Conservation (phyloP, 2,888 invertebrate species). For the Platycheirus albimanus region DNA sequence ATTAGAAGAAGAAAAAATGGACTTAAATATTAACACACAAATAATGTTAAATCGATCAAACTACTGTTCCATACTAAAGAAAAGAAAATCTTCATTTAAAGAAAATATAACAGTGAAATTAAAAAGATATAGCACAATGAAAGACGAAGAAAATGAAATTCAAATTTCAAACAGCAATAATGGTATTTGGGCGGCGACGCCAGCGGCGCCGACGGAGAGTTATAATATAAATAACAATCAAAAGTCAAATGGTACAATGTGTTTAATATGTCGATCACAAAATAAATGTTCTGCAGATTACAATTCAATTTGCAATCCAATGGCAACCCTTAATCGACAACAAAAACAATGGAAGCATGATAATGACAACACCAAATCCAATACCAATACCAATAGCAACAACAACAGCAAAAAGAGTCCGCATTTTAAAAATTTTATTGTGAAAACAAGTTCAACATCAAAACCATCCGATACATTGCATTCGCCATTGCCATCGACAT, state of each 20-base stretch:
- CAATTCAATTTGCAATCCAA: slow-evolving; percentile 29
- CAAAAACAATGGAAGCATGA: slow-evolving; percentile 2
- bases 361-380: slow-evolving; percentile 30
- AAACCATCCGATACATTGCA: slow-evolving; percentile 6
- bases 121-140: slow-evolving; percentile 43
- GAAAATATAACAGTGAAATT: slow-evolving; percentile 63
- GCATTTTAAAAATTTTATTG: slow-evolving; percentile 53
- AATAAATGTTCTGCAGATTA: slow-evolving; percentile 34
- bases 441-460: slow-evolving; percentile 52
- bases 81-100: slow-evolving; percentile 66
- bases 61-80: slow-evolving; percentile 59
- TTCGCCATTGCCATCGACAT: no score
- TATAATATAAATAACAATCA: not conserved
- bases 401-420: slow-evolving; percentile 35
- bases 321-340: slow-evolving; percentile 31
- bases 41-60: slow-evolving; percentile 58
- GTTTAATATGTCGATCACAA: slow-evolving; percentile 57
- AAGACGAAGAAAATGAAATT: slow-evolving; percentile 2
- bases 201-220: no score
- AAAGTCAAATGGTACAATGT: slow-evolving; percentile 33
- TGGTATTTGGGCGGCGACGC: not conserved
- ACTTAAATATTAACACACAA: slow-evolving; percentile 48
- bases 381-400: not conserved
- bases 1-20: slow-evolving; percentile 33
- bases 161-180: slow-evolving; percentile 5